Evolutionary conservation across 2,113 vertebrate species (phyloP).

Genomic region (Cyphomyrus plagiostoma): DNA sequence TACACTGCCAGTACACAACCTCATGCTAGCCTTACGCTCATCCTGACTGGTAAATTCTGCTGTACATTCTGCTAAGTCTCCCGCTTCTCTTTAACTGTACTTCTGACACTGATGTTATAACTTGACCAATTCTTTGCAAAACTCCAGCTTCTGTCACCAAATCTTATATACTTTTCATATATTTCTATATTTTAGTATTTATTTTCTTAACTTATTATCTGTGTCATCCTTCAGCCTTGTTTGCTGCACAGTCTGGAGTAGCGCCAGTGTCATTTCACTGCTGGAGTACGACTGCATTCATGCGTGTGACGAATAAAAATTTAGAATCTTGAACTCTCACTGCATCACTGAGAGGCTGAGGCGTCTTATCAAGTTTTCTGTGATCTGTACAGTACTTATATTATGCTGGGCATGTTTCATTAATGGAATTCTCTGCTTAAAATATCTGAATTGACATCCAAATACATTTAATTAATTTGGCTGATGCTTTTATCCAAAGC

Average conservation of each 20-base stretch:
- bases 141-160: not conserved
- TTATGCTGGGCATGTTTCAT: not conserved
- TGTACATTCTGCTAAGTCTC: not conserved
- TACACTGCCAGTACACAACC: not conserved
- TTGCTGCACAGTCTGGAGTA: not conserved
- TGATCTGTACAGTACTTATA: not conserved
- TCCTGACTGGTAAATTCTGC: not conserved
- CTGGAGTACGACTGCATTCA: not conserved
- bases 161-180: not conserved
- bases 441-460: not conserved
- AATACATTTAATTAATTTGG: not conserved
- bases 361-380: not conserved
- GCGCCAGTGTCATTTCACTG: not conserved
- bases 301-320: not conserved
- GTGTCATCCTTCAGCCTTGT: not conserved
- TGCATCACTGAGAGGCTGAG: not conserved
- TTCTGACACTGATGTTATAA: not conserved
- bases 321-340: not conserved
- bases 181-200: not conserved
- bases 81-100: not conserved
- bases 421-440: not conserved
- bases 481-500: not conserved
- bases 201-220: not conserved
- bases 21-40: not conserved
- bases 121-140: not conserved